Base-by-base conservation (phyloP, 2,797 vertebrate genomes). In the Falco rusticolus region DNA sequence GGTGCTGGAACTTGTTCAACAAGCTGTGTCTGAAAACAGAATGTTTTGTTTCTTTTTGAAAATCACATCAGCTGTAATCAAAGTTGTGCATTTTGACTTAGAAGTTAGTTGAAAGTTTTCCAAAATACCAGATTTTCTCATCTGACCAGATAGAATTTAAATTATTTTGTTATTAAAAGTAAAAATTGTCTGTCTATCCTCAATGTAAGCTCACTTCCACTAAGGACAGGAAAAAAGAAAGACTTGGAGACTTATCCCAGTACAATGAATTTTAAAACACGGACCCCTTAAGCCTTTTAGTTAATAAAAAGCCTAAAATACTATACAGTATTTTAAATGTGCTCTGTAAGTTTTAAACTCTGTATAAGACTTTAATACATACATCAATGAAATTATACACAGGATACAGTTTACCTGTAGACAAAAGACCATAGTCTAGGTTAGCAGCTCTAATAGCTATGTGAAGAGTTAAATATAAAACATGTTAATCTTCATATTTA, bases 31-130 rank as follows among this genome's bases (percentile, higher is more conserved):
- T 75, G 57, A 91, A 87, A 72, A 41, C 31, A 68, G 54, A 70
- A 56, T 70, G 9, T 85, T 87, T 70, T 2, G 57, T 92, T 77
- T 89, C 28, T 69, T 91, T 70, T 48, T 69, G 43, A 68, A 79
- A 87, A 43, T 29, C 20, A 6, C 34, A 24, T 61, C 71, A 79
- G 31, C 41, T 71, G 15, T 53, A 94, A 34, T 78, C 39, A 8
- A 60, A 80, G 53, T 54, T 33, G 29, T 72, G 21, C 64, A 18
- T 56, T 95, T 81, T 75, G 31, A 51, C 25, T 87, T 80, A 51
- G 17, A 89, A 81, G 39, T 81, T 86, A 53, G 28, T 59, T 56
- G 66, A 63, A 94, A 91, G 79, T 93, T 95, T 90, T 89, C 50
- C 60, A 53, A 47, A 50, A 22, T 50, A 37, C 47, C 33, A 16